A percentile compares a stretch with the other conserved stretches of the same genome.
These are phyloP conservation scores for Chionomys nivalis DNA, from an alignment of 2,113 vertebrate species.

Conservation along the genomic window DNA sequence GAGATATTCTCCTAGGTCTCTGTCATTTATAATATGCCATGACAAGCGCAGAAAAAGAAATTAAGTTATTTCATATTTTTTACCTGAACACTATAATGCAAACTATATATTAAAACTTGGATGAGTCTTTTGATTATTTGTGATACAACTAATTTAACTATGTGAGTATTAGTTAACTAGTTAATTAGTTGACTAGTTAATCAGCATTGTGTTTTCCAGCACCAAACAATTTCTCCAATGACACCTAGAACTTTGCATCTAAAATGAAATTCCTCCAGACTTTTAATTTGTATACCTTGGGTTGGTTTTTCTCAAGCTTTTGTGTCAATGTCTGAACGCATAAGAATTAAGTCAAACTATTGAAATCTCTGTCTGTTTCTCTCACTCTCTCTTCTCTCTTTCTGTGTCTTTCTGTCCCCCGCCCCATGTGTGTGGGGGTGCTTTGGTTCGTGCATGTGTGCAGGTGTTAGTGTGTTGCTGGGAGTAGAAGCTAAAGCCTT, in stretches of 20 bases:
- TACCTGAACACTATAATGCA: neutral
- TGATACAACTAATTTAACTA: neutral
- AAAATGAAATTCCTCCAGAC: neutral
- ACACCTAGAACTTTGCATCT: neutral
- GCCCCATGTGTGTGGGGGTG: neutral
- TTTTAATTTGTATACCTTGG: neutral
- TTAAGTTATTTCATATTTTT: neutral
- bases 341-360: neutral
- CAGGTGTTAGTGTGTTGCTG: neutral
- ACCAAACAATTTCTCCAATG: neutral
- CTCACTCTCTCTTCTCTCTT: too few relatives aligned
- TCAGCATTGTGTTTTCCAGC: neutral
- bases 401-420: too few relatives aligned
- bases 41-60: neutral
- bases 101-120: neutral
- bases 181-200: neutral
- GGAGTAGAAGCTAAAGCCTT: neutral
- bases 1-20: neutral
- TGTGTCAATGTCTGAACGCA: neutral
- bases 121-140: neutral
- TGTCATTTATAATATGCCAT: neutral
- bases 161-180: neutral
- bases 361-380: neutral
- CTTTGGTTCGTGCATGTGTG: neutral
- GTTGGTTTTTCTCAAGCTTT: neutral